Base-by-base conservation (phyloP, 2,797 vertebrate genomes). In the Phrynocephalus forsythii region DNA sequence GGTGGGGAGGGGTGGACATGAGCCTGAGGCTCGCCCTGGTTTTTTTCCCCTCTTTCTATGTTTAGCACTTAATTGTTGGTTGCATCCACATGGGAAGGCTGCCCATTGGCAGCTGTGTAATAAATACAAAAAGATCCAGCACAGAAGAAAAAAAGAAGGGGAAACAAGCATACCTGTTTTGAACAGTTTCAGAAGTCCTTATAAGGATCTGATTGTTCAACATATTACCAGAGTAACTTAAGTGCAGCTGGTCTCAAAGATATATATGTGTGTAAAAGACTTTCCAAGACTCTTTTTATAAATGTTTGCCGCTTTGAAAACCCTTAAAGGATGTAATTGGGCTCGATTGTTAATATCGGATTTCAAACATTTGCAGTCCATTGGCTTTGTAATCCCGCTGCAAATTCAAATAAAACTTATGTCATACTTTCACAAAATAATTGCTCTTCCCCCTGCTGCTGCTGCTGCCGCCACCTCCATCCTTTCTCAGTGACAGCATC, bases 361-460 rank as follows among this genome's bases (percentile, higher is more conserved):
- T 38, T 71, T 72, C 76, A 15, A 24, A 79, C 11, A 38, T 28
- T 10, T 85, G 30, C 6, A 15, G 6, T 68, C 20, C 50, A 15
- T 18, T 66, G 60, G 0, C 1, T 5, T 75, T 6, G 0, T 28
- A n/a, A 10, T 0, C 0, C 33, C 50, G 9, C 0, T 0, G 76
- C 38, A 22, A 66, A 82, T 48, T 48, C 5, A 0, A 0, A 67
- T 56, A 3, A 5, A 2, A 2, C 0, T 38, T 13, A 50, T 33
- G 16, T 0, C 0, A 20, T 0, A 1, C 22, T 15, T 26, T 52
- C 30, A 16, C 3, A 38, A 48, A 18, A 30, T 48, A 66, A 26
- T 44, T 68, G 38, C 38, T 38, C 38, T 56, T 56, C 9, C 52
- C 13, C 52, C 52, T 56, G 9, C 38, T 79, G 11, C 0, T 0